phyloP scores from a whole-genome alignment of 1,140 invertebrate species.

The Thaumatotibia leucotreta region DNA sequence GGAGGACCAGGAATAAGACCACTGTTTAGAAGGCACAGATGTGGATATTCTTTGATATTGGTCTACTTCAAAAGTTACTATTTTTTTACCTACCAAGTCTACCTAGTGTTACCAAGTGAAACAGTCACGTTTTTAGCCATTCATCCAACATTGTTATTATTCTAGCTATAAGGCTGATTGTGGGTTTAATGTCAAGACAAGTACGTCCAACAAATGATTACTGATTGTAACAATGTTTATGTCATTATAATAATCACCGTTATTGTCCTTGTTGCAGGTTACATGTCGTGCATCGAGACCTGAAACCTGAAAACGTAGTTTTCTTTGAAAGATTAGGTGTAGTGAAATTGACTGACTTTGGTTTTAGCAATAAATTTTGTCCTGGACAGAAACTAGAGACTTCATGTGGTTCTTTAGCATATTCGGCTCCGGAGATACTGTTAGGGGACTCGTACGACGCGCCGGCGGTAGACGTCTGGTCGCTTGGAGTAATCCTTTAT shows the following conservation, averaged over 20 bases:
- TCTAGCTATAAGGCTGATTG: neutral
- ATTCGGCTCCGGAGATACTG: slow-evolving; percentile 99
- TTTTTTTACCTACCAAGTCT: no score
- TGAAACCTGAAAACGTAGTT: slow-evolving; percentile 99
- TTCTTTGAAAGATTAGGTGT: slow-evolving; percentile 98
- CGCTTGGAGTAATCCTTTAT: slow-evolving; percentile 97
- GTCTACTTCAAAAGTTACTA: no score
- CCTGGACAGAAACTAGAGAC: slow-evolving; percentile 98
- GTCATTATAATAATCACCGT: neutral
- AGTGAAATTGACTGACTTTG: slow-evolving; percentile 99
- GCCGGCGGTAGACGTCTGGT: slow-evolving; percentile 99
- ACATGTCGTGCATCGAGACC: slow-evolving; percentile 95
- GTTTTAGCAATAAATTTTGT: slow-evolving; percentile 98
- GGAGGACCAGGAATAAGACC: no score
- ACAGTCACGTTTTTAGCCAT: no score
- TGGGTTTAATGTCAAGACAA: neutral
- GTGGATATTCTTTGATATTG: no score
- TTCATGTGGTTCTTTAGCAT: slow-evolving; percentile 99
- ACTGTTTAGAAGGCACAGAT: no score
- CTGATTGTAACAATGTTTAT: neutral
- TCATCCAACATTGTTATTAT: no score
- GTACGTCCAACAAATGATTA: neutral
- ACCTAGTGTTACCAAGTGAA: no score
- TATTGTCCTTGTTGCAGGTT: slow-evolving; percentile 59
- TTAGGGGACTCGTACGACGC: slow-evolving; percentile 96